Conservation (phyloP, 2,797 vertebrate species). For the Mormyrus proboscirostris region DNA sequence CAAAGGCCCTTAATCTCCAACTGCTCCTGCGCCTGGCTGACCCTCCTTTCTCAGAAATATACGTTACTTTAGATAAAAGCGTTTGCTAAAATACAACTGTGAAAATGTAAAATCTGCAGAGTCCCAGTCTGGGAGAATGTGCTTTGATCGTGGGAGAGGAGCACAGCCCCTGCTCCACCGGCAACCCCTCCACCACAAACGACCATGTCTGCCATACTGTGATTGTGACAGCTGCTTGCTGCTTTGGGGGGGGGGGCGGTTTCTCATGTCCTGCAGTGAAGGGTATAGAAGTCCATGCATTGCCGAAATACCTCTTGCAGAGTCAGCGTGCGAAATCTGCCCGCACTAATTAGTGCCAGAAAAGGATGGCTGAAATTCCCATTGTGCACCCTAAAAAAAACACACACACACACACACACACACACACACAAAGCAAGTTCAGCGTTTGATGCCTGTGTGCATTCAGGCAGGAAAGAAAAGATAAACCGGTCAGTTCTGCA, state of each 20-base stretch:
- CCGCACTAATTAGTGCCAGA: conserved; percentile 20
- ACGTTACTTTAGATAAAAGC: background rate
- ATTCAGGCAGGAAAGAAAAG: background rate
- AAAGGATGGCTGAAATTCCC: conserved; percentile 24
- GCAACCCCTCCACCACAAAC: conserved; percentile 4
- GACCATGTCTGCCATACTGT: background rate
- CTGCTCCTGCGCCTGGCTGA: background rate
- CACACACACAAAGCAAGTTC: background rate
- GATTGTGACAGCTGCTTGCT: conserved; percentile 36
- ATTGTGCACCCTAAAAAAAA: background rate
- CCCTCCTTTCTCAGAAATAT: background rate
- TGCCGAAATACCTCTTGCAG: conserved; percentile 14
- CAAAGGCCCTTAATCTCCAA: background rate
- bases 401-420: background rate
- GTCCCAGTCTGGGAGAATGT: background rate
- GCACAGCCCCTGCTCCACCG: background rate
- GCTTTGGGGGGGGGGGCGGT: conserved; percentile 12
- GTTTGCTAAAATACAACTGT: background rate
- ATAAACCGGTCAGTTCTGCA: background rate
- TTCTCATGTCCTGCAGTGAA: conserved; percentile 30
- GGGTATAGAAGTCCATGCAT: conserved; percentile 26
- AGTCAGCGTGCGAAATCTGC: conserved; percentile 13
- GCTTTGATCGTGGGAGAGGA: background rate
- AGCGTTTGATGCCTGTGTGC: background rate
- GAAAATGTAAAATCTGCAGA: background rate